Percentiles rank a stretch among this genome's conserved stretches.
phyloP scores from a whole-genome alignment of 2,113 vertebrate genomes.

The Lophura nycthemera region DNA sequence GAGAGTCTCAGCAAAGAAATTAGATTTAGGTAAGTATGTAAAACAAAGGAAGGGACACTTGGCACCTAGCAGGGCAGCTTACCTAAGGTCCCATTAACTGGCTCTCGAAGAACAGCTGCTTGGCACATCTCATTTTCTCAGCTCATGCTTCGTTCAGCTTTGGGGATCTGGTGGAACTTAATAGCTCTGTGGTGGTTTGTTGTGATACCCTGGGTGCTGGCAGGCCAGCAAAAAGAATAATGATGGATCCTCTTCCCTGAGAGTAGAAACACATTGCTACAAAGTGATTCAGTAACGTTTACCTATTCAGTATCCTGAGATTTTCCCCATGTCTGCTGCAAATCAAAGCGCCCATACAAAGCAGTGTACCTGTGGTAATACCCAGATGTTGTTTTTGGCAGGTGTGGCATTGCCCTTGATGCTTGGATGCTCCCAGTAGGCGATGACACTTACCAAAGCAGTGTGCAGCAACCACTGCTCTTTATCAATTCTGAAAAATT shows the following conservation, averaged over 20 bases:
- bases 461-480: conserved; percentile 89
- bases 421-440: conserved; percentile 92
- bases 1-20: conserved; percentile 89
- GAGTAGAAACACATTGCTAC: not conserved
- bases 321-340: not conserved
- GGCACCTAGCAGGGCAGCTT: not conserved
- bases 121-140: not conserved
- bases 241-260: not conserved
- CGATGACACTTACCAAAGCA: conserved; percentile 81
- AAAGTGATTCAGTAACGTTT: not conserved
- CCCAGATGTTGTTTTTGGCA: conserved; percentile 46
- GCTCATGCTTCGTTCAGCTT: not conserved
- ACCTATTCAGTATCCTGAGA: not conserved
- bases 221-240: not conserved
- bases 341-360: not conserved
- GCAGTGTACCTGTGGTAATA: not conserved
- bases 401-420: conserved; percentile 92
- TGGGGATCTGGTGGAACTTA: not conserved
- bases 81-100: not conserved
- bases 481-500: conserved; percentile 96
- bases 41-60: conserved; percentile 17
- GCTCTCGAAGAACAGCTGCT: not conserved
- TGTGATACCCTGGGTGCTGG: not conserved
- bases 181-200: not conserved
- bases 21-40: conserved; percentile 88